phyloP scores from a whole-genome alignment of 2,888 invertebrate genomes.

The Trissonchulus latispiculum region DNA sequence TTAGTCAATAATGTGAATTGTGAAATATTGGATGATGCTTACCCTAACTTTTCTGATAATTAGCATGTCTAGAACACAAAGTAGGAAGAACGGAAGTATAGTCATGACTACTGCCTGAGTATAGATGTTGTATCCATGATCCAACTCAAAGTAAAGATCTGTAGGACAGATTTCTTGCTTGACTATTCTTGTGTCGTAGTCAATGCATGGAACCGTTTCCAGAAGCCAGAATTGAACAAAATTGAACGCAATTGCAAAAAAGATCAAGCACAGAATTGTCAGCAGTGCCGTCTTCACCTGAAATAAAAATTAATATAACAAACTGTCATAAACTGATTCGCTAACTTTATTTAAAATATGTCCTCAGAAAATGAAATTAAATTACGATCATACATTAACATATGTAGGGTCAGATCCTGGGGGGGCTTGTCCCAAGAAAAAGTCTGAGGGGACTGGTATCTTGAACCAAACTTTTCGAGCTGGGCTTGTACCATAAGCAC shows the following conservation, averaged over 20 bases:
- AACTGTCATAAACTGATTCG: too few species aligned
- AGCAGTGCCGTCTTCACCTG: neutral
- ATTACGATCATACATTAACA: too few species aligned
- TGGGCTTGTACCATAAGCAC: too few species aligned
- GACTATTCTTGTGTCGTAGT: neutral
- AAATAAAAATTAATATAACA: neutral
- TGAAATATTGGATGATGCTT: too few species aligned
- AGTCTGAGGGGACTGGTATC: too few species aligned
- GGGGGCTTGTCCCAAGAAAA: too few species aligned
- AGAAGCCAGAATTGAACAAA: slow-evolving; percentile 6
- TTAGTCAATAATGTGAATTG: too few species aligned
- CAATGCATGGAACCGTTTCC: neutral
- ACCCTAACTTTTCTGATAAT: slow-evolving; percentile 27
- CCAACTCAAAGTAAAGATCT: neutral
- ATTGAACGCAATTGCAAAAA: neutral
- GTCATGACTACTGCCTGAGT: slow-evolving; percentile 43
- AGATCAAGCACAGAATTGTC: neutral
- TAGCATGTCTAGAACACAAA: slow-evolving; percentile 40
- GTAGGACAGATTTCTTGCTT: slow-evolving; percentile 32
- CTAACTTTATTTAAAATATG: too few species aligned
- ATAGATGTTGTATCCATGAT: slow-evolving; percentile 37
- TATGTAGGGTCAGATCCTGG: too few species aligned
- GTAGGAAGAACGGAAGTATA: slow-evolving; percentile 40
- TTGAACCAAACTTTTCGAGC: too few species aligned
- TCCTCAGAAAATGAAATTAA: too few species aligned